These are phyloP conservation scores for Pycnonotus jocosus DNA, from an alignment of 2,113 vertebrate genomes.

Conservation along the genomic window DNA sequence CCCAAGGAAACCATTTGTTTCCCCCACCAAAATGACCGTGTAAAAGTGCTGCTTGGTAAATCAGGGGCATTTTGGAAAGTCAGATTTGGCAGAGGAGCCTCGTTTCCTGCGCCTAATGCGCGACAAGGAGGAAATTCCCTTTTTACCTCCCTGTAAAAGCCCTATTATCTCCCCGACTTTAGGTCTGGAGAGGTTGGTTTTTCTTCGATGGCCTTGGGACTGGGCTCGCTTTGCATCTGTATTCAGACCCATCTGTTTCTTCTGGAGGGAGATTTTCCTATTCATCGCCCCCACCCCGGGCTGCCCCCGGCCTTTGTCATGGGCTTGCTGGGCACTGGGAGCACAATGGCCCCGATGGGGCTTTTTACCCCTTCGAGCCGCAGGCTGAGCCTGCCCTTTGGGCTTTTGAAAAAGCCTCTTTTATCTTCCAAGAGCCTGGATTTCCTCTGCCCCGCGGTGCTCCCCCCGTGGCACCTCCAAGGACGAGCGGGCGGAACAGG, in stretches of 20 bases:
- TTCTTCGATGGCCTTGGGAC: not conserved
- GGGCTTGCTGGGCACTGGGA: not conserved
- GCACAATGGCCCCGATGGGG: not conserved
- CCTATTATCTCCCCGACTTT: not conserved
- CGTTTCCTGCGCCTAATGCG: not conserved
- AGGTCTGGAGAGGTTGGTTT: not conserved
- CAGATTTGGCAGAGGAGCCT: not conserved
- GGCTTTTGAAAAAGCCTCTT: constrained; percentile 14
- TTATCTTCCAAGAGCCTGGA: not conserved
- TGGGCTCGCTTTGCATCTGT: constrained; percentile 13
- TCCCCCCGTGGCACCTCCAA: not conserved
- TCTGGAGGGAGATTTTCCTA: not conserved
- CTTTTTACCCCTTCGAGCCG: not conserved
- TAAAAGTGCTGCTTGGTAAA: not conserved
- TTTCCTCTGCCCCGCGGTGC: not conserved
- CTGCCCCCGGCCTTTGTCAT: not conserved
- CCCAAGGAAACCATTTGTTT: not conserved
- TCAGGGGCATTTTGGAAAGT: not conserved
- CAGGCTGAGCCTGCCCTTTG: not conserved
- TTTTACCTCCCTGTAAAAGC: not conserved
- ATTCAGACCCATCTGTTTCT: not conserved
- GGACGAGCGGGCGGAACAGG: not conserved
- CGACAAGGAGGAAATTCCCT: not conserved
- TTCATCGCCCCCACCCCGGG: not conserved
- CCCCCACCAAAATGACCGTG: not conserved